Conservation (phyloP, 2,113 vertebrate genomes). For the Antigone vipio region DNA sequence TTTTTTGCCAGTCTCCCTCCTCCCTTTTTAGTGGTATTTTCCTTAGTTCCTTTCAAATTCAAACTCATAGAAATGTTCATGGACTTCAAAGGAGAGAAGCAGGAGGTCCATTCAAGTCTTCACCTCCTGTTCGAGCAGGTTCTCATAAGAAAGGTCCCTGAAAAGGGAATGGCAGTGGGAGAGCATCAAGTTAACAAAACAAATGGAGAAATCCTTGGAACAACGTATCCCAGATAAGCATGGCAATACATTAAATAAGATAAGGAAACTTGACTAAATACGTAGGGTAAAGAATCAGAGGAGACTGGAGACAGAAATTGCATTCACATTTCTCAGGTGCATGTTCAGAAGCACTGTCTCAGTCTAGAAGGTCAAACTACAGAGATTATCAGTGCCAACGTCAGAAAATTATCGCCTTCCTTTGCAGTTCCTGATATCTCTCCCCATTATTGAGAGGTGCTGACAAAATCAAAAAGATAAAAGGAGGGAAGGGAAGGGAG, state of each 20-base stretch:
- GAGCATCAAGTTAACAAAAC: conserved; percentile 28
- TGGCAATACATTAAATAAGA: neutral
- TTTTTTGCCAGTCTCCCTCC: neutral
- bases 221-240: neutral
- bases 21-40: conserved; percentile 15
- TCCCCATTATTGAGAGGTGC: neutral
- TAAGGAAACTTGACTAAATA: neutral
- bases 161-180: conserved; percentile 44
- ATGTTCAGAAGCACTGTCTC: neutral
- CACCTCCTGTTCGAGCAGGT: conserved; percentile 36
- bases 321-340: neutral
- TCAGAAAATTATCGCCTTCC: neutral
- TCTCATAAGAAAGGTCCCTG: conserved; percentile 26
- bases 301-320: neutral
- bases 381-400: neutral
- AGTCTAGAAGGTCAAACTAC: neutral
- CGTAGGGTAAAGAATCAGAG: neutral
- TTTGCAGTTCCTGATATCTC: neutral
- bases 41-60: conserved; percentile 16
- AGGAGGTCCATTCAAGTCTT: conserved; percentile 25
- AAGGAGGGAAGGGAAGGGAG: neutral
- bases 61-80: conserved; percentile 45
- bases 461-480: neutral
- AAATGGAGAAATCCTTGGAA: conserved; percentile 24
- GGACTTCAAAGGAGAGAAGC: conserved; percentile 41